Conservation (phyloP, 1,140 invertebrate genomes). For the Micrasema longulum region DNA sequence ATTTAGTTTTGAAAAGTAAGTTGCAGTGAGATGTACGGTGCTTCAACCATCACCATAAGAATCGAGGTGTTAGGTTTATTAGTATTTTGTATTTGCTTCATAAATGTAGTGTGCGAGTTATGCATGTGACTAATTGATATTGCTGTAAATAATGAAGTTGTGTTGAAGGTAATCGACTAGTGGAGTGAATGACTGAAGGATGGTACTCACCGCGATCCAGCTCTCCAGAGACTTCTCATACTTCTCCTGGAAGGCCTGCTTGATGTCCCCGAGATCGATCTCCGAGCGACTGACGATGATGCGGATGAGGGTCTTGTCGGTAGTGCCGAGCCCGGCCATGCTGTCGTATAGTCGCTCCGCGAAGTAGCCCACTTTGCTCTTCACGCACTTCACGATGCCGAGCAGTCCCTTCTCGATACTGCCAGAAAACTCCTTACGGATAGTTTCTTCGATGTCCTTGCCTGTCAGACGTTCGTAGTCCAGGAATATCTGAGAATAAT, state of each 20-base stretch:
- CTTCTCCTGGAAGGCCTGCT: slow-evolving; percentile 87
- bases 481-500: slow-evolving; percentile 80
- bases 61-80: too few relatives aligned
- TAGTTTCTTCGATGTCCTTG: slow-evolving; percentile 85
- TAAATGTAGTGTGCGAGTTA: too few relatives aligned
- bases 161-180: too few relatives aligned
- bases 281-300: slow-evolving; percentile 92
- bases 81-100: too few relatives aligned
- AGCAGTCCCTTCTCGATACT: slow-evolving; percentile 86
- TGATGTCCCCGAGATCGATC: slow-evolving; percentile 92
- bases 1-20: too few relatives aligned
- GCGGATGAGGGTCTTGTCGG: slow-evolving; percentile 90
- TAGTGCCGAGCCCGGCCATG: slow-evolving; percentile 91
- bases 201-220: slow-evolving; percentile 85
- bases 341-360: slow-evolving; percentile 90
- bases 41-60: too few relatives aligned
- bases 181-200: slow-evolving; percentile 10
- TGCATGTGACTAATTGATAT: too few relatives aligned
- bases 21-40: too few relatives aligned
- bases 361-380: slow-evolving; percentile 93
- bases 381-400: slow-evolving; percentile 89
- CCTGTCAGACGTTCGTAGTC: slow-evolving; percentile 83
- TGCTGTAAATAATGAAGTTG: too few relatives aligned
- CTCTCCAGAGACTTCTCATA: slow-evolving; percentile 87
- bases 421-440: slow-evolving; percentile 90